phyloP scores from a whole-genome alignment of 2,888 invertebrate genomes.

The Trichogramma dendrolimi region DNA sequence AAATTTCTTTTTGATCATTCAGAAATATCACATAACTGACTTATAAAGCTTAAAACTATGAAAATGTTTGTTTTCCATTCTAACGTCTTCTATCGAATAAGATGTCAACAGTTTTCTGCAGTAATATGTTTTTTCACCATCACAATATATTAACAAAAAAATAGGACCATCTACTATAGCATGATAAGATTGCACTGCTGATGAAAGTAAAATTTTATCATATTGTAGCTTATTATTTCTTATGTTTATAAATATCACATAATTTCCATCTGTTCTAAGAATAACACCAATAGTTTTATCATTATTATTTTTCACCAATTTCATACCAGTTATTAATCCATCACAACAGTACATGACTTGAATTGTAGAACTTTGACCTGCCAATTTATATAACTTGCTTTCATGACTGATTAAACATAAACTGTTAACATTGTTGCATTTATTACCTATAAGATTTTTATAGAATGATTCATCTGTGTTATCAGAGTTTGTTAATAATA shows the following conservation, averaged over 20 bases:
- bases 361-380: conserved; percentile 18
- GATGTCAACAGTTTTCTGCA: conserved; percentile 29
- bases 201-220: conserved; percentile 35
- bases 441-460: conserved; percentile 23
- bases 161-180: conserved; percentile 28
- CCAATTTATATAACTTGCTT: conserved; percentile 35
- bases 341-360: conserved; percentile 36
- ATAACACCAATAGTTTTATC: conserved; percentile 33
- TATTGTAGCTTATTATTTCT: conserved; percentile 32
- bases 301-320: conserved; percentile 29
- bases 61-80: conserved; percentile 30
- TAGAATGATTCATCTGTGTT: conserved; percentile 30
- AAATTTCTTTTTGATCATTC: conserved; percentile 30
- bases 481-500: conserved; percentile 22
- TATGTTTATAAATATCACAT: conserved; percentile 34
- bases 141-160: conserved; percentile 39
- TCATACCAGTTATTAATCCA: conserved; percentile 34
- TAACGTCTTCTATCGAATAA: conserved; percentile 22
- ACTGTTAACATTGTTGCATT: conserved; percentile 15
- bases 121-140: conserved; percentile 33
- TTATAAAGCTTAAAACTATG: conserved; percentile 36
- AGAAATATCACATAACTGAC: conserved; percentile 35
- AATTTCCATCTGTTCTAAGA: conserved; percentile 29
- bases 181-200: conserved; percentile 30
- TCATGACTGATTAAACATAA: conserved; percentile 38